Percentiles rank a stretch among this genome's conserved stretches.
These are phyloP conservation scores for Amphibalanus amphitrite DNA, from an alignment of 1,140 invertebrate genomes.

Conservation along the genomic window DNA sequence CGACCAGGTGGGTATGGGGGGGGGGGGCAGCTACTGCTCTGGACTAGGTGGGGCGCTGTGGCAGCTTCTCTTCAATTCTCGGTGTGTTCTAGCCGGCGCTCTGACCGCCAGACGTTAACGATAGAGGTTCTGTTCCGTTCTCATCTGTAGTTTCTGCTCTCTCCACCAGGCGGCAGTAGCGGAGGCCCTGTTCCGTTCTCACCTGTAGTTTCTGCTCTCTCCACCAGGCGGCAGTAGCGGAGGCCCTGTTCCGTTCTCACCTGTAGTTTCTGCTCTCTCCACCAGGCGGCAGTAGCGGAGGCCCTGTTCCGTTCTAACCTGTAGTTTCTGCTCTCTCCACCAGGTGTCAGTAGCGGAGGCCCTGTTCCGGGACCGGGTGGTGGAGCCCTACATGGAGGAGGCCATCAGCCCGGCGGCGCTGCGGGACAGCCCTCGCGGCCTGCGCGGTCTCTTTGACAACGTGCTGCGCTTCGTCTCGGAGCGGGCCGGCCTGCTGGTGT, in stretches of 20 bases:
- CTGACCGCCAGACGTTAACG: too few species aligned
- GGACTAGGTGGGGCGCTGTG: neutral
- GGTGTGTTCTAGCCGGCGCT: too few species aligned
- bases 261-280: too few species aligned
- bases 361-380: neutral
- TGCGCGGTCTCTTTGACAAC: neutral
- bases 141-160: neutral
- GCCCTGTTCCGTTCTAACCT: too few species aligned
- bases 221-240: neutral
- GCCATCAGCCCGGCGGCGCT: neutral
- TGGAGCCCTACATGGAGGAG: neutral
- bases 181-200: too few species aligned
- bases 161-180: too few species aligned
- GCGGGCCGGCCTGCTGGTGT: neutral
- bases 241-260: too few species aligned
- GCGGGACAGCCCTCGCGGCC: neutral
- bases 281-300: neutral
- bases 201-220: neutral
- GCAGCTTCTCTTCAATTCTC: neutral
- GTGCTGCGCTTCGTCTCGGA: neutral
- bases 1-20: neutral
- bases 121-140: too few species aligned
- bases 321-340: neutral
- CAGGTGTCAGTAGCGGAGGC: neutral
- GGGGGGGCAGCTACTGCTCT: neutral